A percentile compares a stretch with the other conserved stretches of the same genome.
These are phyloP conservation scores for Spodoptera litura DNA, from an alignment of 1,140 invertebrate species.

Conservation along the genomic window DNA sequence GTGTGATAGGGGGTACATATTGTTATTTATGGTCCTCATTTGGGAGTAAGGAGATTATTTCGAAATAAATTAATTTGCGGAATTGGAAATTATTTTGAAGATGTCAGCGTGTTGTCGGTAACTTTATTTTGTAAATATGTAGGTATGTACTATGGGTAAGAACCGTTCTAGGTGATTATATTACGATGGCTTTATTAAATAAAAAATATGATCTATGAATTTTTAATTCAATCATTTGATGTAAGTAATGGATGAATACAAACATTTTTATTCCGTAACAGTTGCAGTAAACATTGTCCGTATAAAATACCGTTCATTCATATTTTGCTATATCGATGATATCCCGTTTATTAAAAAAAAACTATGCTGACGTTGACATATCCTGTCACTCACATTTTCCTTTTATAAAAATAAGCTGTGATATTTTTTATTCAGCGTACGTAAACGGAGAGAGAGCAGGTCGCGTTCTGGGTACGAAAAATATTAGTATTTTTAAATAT, in stretches of 20 bases:
- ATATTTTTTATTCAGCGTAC: constrained; percentile 5
- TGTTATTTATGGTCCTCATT: constrained; percentile 40
- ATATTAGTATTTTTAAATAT: constrained; percentile 1
- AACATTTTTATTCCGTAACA: too few relatives aligned
- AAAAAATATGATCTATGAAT: too few relatives aligned
- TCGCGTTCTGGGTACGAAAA: not conserved
- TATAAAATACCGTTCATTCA: too few relatives aligned
- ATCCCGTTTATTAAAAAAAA: not conserved
- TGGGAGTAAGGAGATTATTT: constrained; percentile 33
- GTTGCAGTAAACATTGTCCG: too few relatives aligned
- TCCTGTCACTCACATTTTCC: not conserved
- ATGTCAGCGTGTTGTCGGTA: not conserved
- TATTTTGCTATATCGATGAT: not conserved
- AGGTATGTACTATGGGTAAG: too few relatives aligned
- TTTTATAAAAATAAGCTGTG: constrained; percentile 14
- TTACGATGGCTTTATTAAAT: too few relatives aligned
- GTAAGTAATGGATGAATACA: not conserved
- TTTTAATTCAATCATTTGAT: too few relatives aligned
- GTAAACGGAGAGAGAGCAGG: not conserved
- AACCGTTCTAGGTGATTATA: too few relatives aligned
- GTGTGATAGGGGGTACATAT: constrained; percentile 35
- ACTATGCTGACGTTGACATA: not conserved
- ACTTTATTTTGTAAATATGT: too few relatives aligned
- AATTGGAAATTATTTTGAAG: constrained; percentile 20
- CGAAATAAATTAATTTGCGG: constrained; percentile 35